These are phyloP conservation scores for Valencia hispanica DNA, from an alignment of 2,797 vertebrate genomes.

Conservation along the genomic window DNA sequence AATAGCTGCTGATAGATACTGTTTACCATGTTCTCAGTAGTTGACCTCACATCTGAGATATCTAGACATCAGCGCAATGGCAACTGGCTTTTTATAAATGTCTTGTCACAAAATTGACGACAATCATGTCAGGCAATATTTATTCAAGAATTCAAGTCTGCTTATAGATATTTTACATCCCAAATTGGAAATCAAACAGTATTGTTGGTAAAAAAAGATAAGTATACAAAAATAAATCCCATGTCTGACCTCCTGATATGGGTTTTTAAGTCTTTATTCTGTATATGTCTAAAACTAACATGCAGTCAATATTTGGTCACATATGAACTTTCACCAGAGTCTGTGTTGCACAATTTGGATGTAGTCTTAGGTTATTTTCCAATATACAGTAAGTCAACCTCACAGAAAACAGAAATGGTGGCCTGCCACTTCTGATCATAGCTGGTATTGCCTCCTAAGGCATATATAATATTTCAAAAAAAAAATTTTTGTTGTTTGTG, in stretches of 20 bases:
- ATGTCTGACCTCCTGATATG: not conserved
- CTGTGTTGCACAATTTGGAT: not conserved
- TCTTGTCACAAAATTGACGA: not conserved
- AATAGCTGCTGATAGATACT: not conserved
- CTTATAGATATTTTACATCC: not conserved
- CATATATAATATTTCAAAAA: constrained; percentile 6
- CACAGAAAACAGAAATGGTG: not conserved
- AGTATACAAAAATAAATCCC: not conserved
- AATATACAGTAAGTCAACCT: not conserved
- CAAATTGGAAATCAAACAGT: not conserved
- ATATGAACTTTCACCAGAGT: not conserved
- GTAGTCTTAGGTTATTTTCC: not conserved
- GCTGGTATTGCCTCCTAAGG: constrained; percentile 11
- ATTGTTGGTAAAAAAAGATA: not conserved
- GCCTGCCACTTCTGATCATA: constrained; percentile 12
- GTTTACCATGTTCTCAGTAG: too few species aligned
- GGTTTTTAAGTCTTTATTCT: not conserved
- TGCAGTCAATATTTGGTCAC: too few species aligned
- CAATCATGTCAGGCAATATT: not conserved
- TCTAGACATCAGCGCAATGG: too few species aligned
- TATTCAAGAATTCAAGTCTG: not conserved
- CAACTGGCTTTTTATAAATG: not conserved
- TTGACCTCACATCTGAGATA: too few species aligned
- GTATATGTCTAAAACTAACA: not conserved
- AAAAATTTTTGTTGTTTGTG: constrained; percentile 44